Base-by-base conservation (phyloP, 2,888 invertebrate species). In the Marronus borbonicus region DNA sequence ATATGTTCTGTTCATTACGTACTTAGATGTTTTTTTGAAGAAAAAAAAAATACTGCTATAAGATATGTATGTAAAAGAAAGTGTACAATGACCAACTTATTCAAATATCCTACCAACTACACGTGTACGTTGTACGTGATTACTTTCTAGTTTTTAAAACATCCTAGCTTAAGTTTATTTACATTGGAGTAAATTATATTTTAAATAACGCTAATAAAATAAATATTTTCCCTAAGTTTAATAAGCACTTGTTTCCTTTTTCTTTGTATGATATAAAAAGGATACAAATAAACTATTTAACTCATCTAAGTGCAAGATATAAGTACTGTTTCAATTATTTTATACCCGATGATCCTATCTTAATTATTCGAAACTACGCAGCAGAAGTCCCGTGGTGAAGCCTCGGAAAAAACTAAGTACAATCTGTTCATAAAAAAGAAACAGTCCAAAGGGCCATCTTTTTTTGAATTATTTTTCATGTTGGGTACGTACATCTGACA, bases 201-300 rank as follows among this genome's bases (percentile, higher is more conserved):
- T 77, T 72, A 72, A 72, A 77, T 77, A 77, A 24, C 39, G 69
- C 70, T 70, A 70, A 77, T 72, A 20, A 69, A 77, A 77, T 77
- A 77, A 77, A 77, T 77, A 77, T 77, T 77, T 77, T 77, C 77
- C 64, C 64, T 77, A 77, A 74, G 72, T 60, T 74, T 60, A 74
- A 60, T 60, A 60, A 74, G 44, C 44, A 60, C 60, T 74, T 39
- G 70, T 70, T 70, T 70, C 17, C 44, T 39, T 52, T 52, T 68
- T 50, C 50, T 49, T 68, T 68, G 68, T 68, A 68, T 50, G n/a
- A 50, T 50, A 50, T 52, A 28, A 50, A 68, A 68, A 28, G 36
- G 28, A 68, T 49, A 68, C 50, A 20, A 74, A 74, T 60, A 44
- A 68, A 60, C 60, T 60, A 74, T 44, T 60, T 60, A 68, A 68